A percentile compares a stretch with the other conserved stretches of the same genome.
These are phyloP conservation scores for Frankliniella intonsa DNA, from an alignment of 2,888 invertebrate species.

Conservation along the genomic window DNA sequence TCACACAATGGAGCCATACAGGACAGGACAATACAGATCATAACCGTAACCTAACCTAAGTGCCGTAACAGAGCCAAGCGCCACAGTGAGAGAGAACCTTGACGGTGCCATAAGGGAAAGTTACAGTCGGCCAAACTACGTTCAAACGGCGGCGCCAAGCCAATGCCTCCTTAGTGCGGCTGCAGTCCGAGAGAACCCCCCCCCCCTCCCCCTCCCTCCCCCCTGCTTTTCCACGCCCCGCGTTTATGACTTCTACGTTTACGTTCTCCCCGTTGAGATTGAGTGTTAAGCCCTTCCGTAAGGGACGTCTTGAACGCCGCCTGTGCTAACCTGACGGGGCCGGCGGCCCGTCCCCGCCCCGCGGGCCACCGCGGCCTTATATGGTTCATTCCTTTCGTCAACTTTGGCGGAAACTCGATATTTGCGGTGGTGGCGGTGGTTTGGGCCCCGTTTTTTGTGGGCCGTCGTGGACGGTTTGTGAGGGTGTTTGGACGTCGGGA, in stretches of 20 bases:
- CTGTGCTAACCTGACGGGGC: neutral
- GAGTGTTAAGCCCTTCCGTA: neutral
- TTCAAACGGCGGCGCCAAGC: slow-evolving; percentile 8
- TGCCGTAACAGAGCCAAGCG: neutral
- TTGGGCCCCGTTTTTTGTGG: neutral
- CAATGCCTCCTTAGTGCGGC: slow-evolving; percentile 14
- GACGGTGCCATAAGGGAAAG: slow-evolving; percentile 21
- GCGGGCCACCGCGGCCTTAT: neutral
- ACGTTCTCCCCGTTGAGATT: neutral
- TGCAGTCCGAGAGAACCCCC: neutral
- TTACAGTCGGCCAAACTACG: slow-evolving; percentile 22
- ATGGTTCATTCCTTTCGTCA: slow-evolving; percentile 10
- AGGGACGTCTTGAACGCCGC: neutral
- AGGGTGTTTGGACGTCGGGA: no score
- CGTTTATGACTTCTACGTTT: neutral
- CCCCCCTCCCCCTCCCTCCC: neutral
- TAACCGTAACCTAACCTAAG: slow-evolving; percentile 22
- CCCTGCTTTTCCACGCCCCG: no score
- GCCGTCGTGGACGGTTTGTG: no score
- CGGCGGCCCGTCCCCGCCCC: neutral
- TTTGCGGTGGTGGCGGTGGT: neutral
- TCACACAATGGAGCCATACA: slow-evolving; percentile 14
- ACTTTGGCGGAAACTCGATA: neutral
- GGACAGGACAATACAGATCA: slow-evolving; percentile 26
- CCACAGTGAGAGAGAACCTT: neutral